phyloP scores from a whole-genome alignment of 2,113 vertebrate species.

The Zootoca vivipara region DNA sequence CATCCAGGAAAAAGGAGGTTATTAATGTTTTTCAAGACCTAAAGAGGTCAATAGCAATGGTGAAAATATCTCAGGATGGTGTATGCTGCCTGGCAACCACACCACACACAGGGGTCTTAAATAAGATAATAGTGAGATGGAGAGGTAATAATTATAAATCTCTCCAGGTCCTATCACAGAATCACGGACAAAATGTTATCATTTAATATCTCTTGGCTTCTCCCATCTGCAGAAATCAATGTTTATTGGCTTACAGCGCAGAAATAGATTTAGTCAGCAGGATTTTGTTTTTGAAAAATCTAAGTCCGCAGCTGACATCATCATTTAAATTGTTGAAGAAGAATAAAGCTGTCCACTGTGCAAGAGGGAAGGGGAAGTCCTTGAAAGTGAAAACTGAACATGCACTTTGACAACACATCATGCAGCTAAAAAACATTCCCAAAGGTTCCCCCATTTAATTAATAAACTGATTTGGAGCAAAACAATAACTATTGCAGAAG shows the following conservation, averaged over 20 bases:
- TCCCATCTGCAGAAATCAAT: neutral
- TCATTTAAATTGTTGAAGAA: neutral
- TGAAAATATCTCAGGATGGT: neutral
- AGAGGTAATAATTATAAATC: neutral
- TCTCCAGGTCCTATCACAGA: rapidly evolving
- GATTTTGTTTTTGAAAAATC: neutral
- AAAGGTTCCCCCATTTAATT: neutral
- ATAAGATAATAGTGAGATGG: neutral
- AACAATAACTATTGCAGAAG: neutral
- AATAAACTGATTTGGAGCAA: neutral
- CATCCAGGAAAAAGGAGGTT: neutral
- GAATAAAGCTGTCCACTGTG: rapidly evolving
- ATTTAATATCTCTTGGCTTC: neutral
- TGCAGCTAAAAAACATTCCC: rapidly evolving
- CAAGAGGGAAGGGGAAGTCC: neutral
- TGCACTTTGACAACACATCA: neutral
- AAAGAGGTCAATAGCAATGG: neutral
- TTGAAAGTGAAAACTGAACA: rapidly evolving
- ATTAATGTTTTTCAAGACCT: neutral
- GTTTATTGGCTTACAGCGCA: neutral
- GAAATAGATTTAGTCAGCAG: neutral
- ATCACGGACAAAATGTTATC: neutral
- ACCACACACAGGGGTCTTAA: neutral
- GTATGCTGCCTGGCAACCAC: neutral
- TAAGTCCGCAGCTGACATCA: neutral